A percentile compares a stretch with the other conserved stretches of the same genome.
Conservation (phyloP, 2,797 vertebrate genomes). For the Falco columbarius region DNA sequence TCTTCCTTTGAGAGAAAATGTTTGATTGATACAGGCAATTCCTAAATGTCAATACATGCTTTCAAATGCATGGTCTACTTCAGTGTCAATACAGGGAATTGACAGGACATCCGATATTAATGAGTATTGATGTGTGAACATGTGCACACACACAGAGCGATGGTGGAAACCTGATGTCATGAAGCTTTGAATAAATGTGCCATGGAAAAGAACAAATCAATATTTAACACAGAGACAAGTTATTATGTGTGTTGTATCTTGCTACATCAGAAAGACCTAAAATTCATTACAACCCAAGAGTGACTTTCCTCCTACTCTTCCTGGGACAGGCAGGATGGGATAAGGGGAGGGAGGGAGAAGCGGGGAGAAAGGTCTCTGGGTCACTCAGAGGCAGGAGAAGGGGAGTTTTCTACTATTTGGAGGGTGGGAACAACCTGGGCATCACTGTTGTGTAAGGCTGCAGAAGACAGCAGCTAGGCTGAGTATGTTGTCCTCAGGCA, state of each 20-base stretch:
- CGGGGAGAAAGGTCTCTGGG: background rate
- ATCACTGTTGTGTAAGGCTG: background rate
- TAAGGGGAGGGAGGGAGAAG: background rate
- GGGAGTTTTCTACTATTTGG: background rate
- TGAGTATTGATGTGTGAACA: background rate
- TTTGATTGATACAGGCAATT: background rate
- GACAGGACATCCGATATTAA: background rate
- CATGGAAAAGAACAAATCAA: background rate
- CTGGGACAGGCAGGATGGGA: background rate
- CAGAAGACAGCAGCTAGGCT: background rate
- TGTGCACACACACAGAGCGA: background rate
- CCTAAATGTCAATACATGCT: background rate
- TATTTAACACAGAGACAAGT: background rate
- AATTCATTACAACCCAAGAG: background rate
- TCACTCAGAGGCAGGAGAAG: background rate
- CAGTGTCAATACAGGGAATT: background rate
- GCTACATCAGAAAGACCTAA: background rate
- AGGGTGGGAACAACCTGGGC: background rate
- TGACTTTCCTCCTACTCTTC: background rate
- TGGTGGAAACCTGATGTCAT: background rate
- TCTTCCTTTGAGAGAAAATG: background rate
- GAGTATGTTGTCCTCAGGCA: fast-evolving
- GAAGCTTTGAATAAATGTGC: background rate
- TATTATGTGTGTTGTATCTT: background rate
- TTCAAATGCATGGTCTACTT: background rate